These are phyloP conservation scores for Liopterus haemorrhoidalis DNA, from an alignment of 2,888 invertebrate species.

Conservation along the genomic window DNA sequence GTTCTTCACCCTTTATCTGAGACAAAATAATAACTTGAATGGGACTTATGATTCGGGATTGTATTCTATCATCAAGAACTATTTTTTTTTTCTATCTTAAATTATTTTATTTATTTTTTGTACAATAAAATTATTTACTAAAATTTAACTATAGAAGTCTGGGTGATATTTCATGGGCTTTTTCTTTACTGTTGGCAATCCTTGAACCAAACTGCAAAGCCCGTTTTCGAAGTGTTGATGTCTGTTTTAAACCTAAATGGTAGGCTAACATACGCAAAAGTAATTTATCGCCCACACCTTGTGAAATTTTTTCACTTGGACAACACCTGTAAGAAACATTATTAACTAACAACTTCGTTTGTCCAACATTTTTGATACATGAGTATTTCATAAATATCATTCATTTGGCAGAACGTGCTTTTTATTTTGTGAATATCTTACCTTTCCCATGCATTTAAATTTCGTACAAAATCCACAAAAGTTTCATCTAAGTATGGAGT, in stretches of 20 bases:
- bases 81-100: no score
- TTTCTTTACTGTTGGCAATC: conserved; percentile 87
- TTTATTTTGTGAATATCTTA: no score
- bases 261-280: conserved; percentile 70
- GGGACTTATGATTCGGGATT: conserved; percentile 3
- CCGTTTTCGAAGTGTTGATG: conserved; percentile 73
- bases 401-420: no score
- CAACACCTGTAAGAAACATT: no score
- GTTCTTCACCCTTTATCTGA: no score
- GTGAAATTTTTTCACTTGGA: conserved; percentile 53
- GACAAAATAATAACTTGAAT: not conserved
- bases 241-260: conserved; percentile 58
- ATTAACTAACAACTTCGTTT: conserved; percentile 39
- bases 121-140: conserved; percentile 1
- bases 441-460: conserved; percentile 64
- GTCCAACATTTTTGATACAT: no score
- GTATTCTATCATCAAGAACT: no score
- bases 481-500: conserved; percentile 75
- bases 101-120: conserved; percentile 1
- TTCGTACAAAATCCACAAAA: conserved; percentile 57
- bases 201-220: conserved; percentile 97
- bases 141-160: conserved; percentile 28
- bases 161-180: conserved; percentile 70
- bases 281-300: conserved; percentile 90
- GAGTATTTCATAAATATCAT: no score